These are phyloP conservation scores for Aphidius ervi DNA, from an alignment of 1,140 invertebrate species.

Conservation along the genomic window DNA sequence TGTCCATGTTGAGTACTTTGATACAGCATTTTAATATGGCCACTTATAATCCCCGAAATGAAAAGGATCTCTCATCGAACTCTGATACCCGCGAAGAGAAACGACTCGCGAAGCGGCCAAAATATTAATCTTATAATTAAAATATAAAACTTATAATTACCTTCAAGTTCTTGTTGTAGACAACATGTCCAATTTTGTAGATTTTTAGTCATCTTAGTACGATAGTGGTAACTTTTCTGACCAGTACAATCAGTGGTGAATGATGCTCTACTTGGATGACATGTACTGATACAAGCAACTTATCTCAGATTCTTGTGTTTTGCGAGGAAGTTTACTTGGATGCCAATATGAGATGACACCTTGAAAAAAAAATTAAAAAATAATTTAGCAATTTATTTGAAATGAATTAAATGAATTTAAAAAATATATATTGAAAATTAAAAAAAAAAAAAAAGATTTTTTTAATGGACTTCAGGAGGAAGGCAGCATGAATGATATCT, in stretches of 20 bases:
- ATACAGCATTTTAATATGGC: slow-evolving; percentile 23
- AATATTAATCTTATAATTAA: slow-evolving; percentile 12
- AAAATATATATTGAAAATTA: background rate
- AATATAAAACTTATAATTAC: slow-evolving; percentile 45
- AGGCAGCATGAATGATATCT: slow-evolving; percentile 64
- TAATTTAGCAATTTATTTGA: background rate
- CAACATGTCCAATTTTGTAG: slow-evolving; percentile 92
- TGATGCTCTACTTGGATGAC: slow-evolving; percentile 99
- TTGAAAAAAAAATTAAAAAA: slow-evolving; percentile 45
- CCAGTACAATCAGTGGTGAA: slow-evolving; percentile 99
- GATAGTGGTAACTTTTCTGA: slow-evolving; percentile 99
- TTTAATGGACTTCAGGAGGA: slow-evolving; percentile 61
- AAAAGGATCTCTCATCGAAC: slow-evolving; percentile 13
- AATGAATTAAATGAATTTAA: background rate
- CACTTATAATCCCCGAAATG: background rate
- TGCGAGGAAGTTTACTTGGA: slow-evolving; percentile 98
- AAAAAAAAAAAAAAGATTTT: slow-evolving; percentile 1
- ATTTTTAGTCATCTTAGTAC: slow-evolving; percentile 99
- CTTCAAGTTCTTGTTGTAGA: slow-evolving; percentile 94
- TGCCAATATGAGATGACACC: slow-evolving; percentile 99
- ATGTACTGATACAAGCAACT: slow-evolving; percentile 99
- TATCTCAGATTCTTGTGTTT: slow-evolving; percentile 99
- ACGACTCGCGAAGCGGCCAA: slow-evolving; percentile 10
- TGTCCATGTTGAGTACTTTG: slow-evolving; percentile 28
- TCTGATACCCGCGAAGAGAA: slow-evolving; percentile 1